Evolutionary conservation across 2,797 vertebrate genomes (phyloP).

Genomic region (Hydrophis major): DNA sequence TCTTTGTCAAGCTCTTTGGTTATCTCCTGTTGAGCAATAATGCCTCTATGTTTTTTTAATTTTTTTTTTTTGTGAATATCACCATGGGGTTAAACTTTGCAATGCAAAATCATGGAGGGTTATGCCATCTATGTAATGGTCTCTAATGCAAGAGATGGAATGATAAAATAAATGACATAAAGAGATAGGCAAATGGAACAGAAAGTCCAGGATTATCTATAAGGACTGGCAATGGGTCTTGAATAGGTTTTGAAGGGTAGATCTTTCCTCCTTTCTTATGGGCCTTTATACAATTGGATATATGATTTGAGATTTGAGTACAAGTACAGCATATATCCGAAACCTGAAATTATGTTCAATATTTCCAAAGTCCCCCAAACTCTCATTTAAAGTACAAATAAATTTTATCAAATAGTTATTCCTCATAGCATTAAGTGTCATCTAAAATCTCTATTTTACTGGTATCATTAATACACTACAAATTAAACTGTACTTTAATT

Average conservation of each 20-base stretch:
- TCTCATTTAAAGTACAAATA: not conserved
- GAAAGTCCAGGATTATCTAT: not conserved
- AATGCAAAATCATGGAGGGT: not conserved
- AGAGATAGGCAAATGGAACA: not conserved
- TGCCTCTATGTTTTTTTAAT: slow-evolving; percentile 28
- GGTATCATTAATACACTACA: not conserved
- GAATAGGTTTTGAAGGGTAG: not conserved
- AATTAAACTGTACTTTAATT: not conserved
- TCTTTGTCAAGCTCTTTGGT: slow-evolving; percentile 74
- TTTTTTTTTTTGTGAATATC: not conserved
- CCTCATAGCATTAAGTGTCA: rapidly evolving
- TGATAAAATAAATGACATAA: not conserved
- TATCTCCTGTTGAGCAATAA: slow-evolving; percentile 80
- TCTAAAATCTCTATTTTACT: not conserved
- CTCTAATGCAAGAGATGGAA: not conserved
- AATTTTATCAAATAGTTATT: not conserved
- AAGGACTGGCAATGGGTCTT: not conserved
- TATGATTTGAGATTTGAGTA: not conserved
- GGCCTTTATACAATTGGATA: not conserved
- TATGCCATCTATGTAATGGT: not conserved
- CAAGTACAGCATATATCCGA: not conserved
- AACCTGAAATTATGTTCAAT: not conserved
- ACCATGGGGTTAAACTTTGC: not conserved
- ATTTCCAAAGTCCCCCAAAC: not conserved
- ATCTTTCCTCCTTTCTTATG: not conserved